phyloP scores from a whole-genome alignment of 1,140 invertebrate genomes.

The Aphaenogaster rudis region DNA sequence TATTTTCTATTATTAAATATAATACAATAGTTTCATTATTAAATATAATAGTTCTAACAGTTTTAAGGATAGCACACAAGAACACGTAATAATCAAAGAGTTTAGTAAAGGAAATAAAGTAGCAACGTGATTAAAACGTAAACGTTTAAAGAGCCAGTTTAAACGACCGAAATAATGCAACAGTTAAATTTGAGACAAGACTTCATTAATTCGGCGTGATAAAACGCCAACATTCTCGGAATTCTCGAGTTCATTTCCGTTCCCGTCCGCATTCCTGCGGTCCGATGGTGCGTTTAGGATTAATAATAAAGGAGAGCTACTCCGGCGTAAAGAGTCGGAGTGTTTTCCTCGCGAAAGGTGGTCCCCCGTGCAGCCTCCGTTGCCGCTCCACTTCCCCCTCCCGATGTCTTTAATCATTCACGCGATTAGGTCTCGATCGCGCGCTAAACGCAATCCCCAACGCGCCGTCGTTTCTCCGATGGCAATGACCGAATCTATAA shows the following conservation, averaged over 20 bases:
- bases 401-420: constrained; percentile 48
- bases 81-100: background rate
- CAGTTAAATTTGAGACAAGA: background rate
- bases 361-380: too few species aligned
- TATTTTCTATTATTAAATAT: background rate
- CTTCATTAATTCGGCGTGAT: constrained; percentile 12
- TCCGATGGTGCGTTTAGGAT: constrained; percentile 31
- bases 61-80: too few species aligned
- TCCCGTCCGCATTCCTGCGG: background rate
- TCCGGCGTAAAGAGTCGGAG: constrained; percentile 17
- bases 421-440: constrained; percentile 63
- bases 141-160: background rate
- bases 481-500: constrained; percentile 72
- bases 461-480: constrained; percentile 48
- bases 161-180: background rate
- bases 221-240: constrained; percentile 3
- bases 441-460: background rate
- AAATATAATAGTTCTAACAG: background rate
- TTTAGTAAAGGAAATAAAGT: background rate
- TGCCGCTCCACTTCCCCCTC: background rate
- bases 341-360: background rate
- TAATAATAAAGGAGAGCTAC: constrained; percentile 42
- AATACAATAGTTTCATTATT: background rate
- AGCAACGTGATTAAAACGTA: background rate
- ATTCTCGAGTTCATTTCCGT: constrained; percentile 14